phyloP scores from a whole-genome alignment of 2,797 vertebrate species.

The Propithecus perrieri region DNA sequence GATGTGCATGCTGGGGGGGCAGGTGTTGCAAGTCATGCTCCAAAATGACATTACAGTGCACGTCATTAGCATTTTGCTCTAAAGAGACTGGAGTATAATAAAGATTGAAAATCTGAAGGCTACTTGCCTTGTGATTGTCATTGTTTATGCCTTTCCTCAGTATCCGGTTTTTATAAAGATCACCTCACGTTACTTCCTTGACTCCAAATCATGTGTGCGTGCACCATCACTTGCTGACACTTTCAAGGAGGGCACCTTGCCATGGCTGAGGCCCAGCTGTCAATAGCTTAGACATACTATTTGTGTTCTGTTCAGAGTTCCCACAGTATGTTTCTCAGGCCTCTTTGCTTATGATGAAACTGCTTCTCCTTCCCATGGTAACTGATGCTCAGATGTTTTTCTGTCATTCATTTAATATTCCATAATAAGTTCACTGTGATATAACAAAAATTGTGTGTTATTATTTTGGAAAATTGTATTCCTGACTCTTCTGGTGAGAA shows the following conservation, averaged over 20 bases:
- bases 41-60: not conserved
- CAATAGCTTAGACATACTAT: not conserved
- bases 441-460: not conserved
- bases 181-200: not conserved
- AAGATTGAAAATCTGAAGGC: not conserved
- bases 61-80: not conserved
- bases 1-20: not conserved
- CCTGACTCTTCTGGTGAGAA: conserved; percentile 27
- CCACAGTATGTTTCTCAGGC: not conserved
- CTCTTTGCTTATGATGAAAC: conserved; percentile 13
- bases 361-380: not conserved
- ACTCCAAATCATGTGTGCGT: not conserved
- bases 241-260: not conserved
- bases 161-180: not conserved
- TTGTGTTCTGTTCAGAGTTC: not conserved
- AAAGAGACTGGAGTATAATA: not conserved
- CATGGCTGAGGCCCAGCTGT: not conserved
- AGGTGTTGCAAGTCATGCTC: not conserved
- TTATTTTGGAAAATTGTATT: conserved; percentile 43
- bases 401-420: conserved; percentile 2
- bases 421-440: not conserved
- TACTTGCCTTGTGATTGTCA: not conserved
- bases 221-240: not conserved
- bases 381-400: not conserved
- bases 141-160: not conserved